Evolutionary conservation across 2,888 invertebrate species (phyloP).

Genomic region (Apamea anceps): DNA sequence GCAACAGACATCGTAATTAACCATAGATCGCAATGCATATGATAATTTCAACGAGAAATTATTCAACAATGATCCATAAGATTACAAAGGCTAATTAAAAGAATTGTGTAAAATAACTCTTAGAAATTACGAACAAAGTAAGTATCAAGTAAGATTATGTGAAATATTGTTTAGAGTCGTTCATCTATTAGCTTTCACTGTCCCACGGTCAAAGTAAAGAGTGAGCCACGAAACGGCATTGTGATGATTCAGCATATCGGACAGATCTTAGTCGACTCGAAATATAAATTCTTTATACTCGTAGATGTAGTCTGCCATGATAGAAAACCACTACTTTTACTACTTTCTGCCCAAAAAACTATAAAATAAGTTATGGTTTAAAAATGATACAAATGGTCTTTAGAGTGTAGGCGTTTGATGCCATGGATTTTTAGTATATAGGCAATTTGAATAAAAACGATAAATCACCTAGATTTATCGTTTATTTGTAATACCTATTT

Average conservation of each 20-base stretch:
- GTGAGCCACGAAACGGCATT: constrained; percentile 58
- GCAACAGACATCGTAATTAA: constrained; percentile 16
- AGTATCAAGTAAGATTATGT: constrained; percentile 79
- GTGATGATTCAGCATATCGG: constrained; percentile 67
- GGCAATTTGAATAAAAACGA: too few relatives aligned
- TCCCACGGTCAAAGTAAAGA: constrained; percentile 76
- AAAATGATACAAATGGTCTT: background rate
- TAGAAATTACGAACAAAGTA: constrained; percentile 70
- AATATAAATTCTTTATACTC: constrained; percentile 46
- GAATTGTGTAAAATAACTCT: constrained; percentile 60
- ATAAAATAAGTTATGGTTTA: background rate
- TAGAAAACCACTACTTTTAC: constrained; percentile 13
- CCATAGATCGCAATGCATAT: constrained; percentile 25
- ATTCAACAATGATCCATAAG: constrained; percentile 49
- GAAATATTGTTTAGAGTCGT: constrained; percentile 78
- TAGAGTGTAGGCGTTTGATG: background rate
- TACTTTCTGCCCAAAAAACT: constrained; percentile 18
- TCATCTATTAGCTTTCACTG: constrained; percentile 81
- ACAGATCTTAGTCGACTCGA: constrained; percentile 53
- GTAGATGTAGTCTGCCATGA: constrained; percentile 29
- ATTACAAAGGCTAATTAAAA: constrained; percentile 65
- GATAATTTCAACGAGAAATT: constrained; percentile 38
- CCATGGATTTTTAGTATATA: background rate
- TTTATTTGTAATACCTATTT: background rate
- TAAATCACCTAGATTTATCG: background rate